Conservation (phyloP, 2,888 invertebrate genomes). For the Liopterus haemorrhoidalis region DNA sequence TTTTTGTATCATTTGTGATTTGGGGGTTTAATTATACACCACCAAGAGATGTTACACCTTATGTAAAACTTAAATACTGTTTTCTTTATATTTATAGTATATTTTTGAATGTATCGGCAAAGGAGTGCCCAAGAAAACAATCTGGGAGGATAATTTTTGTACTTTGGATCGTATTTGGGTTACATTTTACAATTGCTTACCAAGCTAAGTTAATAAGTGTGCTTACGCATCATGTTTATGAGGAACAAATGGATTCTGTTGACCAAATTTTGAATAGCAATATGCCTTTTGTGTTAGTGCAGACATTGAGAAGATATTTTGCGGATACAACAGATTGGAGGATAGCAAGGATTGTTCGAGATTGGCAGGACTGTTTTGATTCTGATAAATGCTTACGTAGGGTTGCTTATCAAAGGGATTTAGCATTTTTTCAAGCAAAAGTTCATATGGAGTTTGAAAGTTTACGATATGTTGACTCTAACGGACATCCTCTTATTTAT, state of each 20-base stretch:
- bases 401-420: conserved; percentile 31
- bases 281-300: conserved; percentile 32
- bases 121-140: conserved; percentile 31
- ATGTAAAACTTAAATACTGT: conserved; percentile 20
- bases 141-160: conserved; percentile 32
- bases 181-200: conserved; percentile 35
- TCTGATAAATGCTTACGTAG: conserved; percentile 32
- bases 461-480: conserved; percentile 32
- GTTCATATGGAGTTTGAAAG: conserved; percentile 36
- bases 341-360: conserved; percentile 16
- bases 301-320: conserved; percentile 32
- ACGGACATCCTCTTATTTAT: conserved; percentile 32
- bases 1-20: conserved; percentile 21
- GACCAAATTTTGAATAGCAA: conserved; percentile 34
- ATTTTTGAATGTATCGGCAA: conserved; percentile 30
- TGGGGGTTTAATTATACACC: conserved; percentile 18
- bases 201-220: conserved; percentile 39
- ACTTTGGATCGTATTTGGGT: conserved; percentile 32
- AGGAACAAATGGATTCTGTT: conserved; percentile 33
- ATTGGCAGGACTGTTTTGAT: conserved; percentile 29
- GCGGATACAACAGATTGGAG: conserved; percentile 20
- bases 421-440: conserved; percentile 34
- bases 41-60: conserved; percentile 21
- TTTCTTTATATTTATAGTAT: conserved; percentile 29
- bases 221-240: conserved; percentile 32